Base-by-base conservation (phyloP, 2,888 invertebrate species). In the Dynastes tityus region DNA sequence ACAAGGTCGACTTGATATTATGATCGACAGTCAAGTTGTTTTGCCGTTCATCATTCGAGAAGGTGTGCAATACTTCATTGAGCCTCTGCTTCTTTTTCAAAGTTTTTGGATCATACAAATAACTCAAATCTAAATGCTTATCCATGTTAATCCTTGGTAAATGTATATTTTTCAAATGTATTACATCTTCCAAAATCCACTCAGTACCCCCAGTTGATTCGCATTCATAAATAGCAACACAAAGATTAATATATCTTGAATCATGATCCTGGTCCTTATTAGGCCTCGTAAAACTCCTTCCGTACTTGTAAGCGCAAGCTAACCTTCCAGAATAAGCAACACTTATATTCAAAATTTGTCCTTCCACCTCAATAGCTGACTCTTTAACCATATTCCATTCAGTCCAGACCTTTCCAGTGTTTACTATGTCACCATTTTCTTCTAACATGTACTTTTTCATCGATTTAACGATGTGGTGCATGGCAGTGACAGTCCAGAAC, bases 181-280 rank as follows among this genome's bases (percentile, higher is more conserved):
- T 98, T 0, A 97, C 97, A 84, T 99, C 98, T 87, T 99, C 98
- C 11, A 98, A 90, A 64, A 98, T 91, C 98, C 98, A 99, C 85
- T 95, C 95, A 55, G 95, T 94, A 78, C 96, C 98, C 70, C 98
- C 99, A 5, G 98, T 98, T 82, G 98, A 98, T 90, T 99, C 99
- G 88, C 99, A 99, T 88, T 99, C 99, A 89, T 98, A 99, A 82
- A 99, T 98, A 64, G 98, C 97, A 6, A 99, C 97, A 89, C 96
- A 95, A 0, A 97, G 90, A 88, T 97, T 97, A 32, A 97, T 96
- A 87, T 95, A 97, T 77, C 97, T 92, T 0, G 95, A 95, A 80
- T 94, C 94, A 0, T 94, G 94, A 87, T 94, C 94, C 65, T 82
- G 80, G 71, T 84, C 83, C 75, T 83, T 82, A 67, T 94, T 94